Evolutionary conservation across 1,140 invertebrate genomes (phyloP), one percentile per base, ranked within the genome.

Genomic region (Neocloeon triangulifer): DNA sequence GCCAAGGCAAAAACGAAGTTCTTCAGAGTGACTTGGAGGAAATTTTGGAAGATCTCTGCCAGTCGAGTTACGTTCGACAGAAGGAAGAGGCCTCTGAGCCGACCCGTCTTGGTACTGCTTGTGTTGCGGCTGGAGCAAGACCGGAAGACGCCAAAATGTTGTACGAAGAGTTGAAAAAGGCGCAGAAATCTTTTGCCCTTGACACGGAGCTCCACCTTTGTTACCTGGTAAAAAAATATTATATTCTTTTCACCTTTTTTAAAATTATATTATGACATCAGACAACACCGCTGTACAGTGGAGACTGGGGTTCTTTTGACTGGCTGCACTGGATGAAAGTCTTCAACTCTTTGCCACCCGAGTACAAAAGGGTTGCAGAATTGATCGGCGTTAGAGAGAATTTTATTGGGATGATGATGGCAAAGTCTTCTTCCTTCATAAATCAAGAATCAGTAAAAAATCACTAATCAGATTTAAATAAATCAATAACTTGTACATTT

Each of bases 201-300:
- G 86, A 95, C 46, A 85, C 75, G 41, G 91, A 98, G 47, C 59
- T 98, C 1, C 94, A 98, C 54, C 64, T 96, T 19, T 68, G 97
- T 28, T 97, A 96, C 55, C 57, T 91, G 42, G 81, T 89, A 41
- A 36, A 35, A 37, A 19, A 17, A 6, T 22, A 34, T 12, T 33
- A 33, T 32, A n/a, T 16, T 6, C 17, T 33, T n/a, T 23, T 23
- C n/a, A 23, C 21, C 21, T 23, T 8, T n/a, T 23, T n/a, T 23
- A 23, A 23, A 8, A 5, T 29, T 25, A 14, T 27, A 33, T 25
- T 29, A n/a, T 33, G 9, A 8, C 17, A n/a, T n/a, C n/a, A n/a
- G n/a, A n/a, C n/a, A n/a, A n/a, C n/a, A n/a, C n/a, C n/a, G n/a
- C n/a, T n/a, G n/a, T n/a, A n/a, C n/a, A n/a, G n/a, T n/a, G n/a